Evolutionary conservation across 2,797 vertebrate genomes (phyloP).

Genomic region (Silurus aristotelis): DNA sequence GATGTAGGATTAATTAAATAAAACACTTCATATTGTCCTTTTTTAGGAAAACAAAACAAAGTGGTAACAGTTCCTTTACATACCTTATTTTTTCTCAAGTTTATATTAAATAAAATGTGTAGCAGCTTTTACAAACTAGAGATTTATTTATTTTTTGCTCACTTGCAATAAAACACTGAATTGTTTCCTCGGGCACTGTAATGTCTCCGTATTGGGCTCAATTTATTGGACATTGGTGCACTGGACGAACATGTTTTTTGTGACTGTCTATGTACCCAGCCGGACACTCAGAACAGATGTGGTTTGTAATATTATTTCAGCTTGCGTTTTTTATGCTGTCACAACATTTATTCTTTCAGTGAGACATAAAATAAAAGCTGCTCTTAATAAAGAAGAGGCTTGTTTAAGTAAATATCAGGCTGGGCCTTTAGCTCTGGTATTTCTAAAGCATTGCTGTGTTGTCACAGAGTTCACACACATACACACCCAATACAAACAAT

Average conservation of each 20-base stretch:
- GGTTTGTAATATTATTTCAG: not conserved
- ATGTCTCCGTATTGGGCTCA: not conserved
- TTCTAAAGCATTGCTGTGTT: not conserved
- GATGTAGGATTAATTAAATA: too few species aligned
- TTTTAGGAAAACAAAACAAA: too few species aligned
- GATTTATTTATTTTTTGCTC: not conserved
- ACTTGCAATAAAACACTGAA: not conserved
- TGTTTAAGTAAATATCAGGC: not conserved
- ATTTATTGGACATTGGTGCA: not conserved
- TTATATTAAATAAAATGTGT: too few species aligned
- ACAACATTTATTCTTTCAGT: not conserved
- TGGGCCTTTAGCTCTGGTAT: too few species aligned
- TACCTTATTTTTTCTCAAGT: too few species aligned
- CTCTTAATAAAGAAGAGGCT: not conserved
- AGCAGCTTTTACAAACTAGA: not conserved
- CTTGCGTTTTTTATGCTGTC: not conserved
- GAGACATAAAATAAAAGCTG: not conserved
- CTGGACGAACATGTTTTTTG: not conserved
- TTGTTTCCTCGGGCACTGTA: too few species aligned
- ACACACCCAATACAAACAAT: not conserved
- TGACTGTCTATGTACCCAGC: not conserved
- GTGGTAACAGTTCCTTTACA: too few species aligned
- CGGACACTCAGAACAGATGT: not conserved
- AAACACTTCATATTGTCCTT: too few species aligned
- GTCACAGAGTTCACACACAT: not conserved